These are phyloP conservation scores for Chionoecetes opilio DNA, from an alignment of 1,140 invertebrate species.

Conservation along the genomic window DNA sequence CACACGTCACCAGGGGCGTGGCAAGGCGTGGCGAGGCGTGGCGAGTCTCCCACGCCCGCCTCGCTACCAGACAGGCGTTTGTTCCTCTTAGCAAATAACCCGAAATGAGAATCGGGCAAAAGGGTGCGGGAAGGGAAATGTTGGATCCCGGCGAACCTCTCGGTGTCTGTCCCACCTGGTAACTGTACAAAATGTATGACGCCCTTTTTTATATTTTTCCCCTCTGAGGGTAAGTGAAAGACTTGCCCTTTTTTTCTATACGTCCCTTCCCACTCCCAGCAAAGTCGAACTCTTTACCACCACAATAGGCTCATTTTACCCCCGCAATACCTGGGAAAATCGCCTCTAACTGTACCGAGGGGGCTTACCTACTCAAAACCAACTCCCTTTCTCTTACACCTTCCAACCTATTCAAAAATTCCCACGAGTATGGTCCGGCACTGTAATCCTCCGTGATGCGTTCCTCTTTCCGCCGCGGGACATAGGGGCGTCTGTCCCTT, in stretches of 20 bases:
- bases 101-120: neutral
- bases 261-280: constrained; percentile 30
- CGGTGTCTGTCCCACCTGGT: neutral
- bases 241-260: constrained; percentile 25
- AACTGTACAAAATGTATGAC: constrained; percentile 48
- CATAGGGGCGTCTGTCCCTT: neutral
- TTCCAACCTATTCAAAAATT: constrained; percentile 56
- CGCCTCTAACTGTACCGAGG: constrained; percentile 49
- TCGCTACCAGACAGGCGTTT: constrained; percentile 6
- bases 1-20: neutral
- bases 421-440: constrained; percentile 46
- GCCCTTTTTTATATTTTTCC: constrained; percentile 48
- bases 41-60: neutral
- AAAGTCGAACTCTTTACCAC: constrained; percentile 53
- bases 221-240: constrained; percentile 58
- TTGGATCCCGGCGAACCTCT: neutral
- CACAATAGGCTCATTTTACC: constrained; percentile 63
- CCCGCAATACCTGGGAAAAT: constrained; percentile 64
- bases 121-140: constrained; percentile 38
- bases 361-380: constrained; percentile 56
- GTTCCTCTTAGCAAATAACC: constrained; percentile 34
- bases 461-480: neutral
- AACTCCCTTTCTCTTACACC: constrained; percentile 58
- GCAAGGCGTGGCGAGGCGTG: neutral
- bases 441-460: neutral